Percentiles rank a stretch among this genome's conserved stretches.
phyloP scores from a whole-genome alignment of 2,797 vertebrate species.

The Hypotaenidia okinawae region DNA sequence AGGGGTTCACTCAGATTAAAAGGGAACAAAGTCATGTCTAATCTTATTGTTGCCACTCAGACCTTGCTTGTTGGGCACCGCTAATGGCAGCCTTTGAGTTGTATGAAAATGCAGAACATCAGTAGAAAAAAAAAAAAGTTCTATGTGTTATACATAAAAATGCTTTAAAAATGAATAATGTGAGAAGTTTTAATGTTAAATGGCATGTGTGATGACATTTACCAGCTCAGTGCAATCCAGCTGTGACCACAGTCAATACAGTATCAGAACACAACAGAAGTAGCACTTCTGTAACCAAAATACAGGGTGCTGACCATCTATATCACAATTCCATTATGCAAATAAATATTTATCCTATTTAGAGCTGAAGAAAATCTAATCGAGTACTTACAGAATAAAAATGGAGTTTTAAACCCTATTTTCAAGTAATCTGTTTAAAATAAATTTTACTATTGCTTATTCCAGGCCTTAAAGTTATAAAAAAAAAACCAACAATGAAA shows the following conservation, averaged over 20 bases:
- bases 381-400: neutral
- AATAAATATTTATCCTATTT: slow-evolving; percentile 19
- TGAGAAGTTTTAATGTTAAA: slow-evolving; percentile 19
- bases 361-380: slow-evolving; percentile 29
- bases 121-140: neutral
- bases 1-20: neutral
- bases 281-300: neutral
- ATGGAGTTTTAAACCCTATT: slow-evolving; percentile 1
- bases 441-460: neutral
- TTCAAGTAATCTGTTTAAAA: slow-evolving; percentile 25
- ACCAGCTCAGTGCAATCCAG: slow-evolving; percentile 18
- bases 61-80: neutral
- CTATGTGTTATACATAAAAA: neutral
- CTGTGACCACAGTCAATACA: neutral
- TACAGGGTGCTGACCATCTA: neutral
- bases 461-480: neutral
- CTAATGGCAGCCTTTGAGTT: neutral
- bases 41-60: slow-evolving; percentile 18
- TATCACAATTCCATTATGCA: neutral
- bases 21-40: neutral
- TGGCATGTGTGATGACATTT: slow-evolving; percentile 39
- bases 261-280: neutral
- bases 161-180: neutral
- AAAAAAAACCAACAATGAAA: neutral
- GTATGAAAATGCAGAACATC: neutral